Conservation (phyloP, 2,888 invertebrate genomes). For the Andrena hattorfiana region DNA sequence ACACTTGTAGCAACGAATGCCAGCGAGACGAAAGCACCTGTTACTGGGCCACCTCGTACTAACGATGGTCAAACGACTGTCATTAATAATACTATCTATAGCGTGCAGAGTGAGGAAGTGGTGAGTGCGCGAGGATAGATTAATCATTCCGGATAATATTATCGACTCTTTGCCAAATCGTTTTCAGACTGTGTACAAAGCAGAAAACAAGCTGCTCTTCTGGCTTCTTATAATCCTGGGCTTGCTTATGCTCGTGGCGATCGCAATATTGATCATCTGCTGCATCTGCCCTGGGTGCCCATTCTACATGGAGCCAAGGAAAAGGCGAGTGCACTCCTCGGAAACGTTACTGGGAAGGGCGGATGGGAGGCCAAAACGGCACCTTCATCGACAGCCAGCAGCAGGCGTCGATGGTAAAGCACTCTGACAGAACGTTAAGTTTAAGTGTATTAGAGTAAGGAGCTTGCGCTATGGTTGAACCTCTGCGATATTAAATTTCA, state of each 20-base stretch:
- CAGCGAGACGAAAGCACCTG: constrained; percentile 38
- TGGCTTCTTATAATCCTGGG: constrained; percentile 93
- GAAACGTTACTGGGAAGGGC: constrained; percentile 79
- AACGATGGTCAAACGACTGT: constrained; percentile 61
- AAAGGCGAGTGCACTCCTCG: constrained; percentile 82
- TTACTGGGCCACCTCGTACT: constrained; percentile 42
- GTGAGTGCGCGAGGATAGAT: constrained; percentile 52
- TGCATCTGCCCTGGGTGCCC: constrained; percentile 95
- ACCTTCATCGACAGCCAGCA: constrained; percentile 79
- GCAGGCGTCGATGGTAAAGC: constrained; percentile 72
- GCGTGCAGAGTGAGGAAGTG: constrained; percentile 77
- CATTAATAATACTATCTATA: constrained; percentile 65
- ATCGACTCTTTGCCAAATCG: too few species aligned
- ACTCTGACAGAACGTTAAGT: too few species aligned
- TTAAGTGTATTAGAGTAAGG: too few species aligned
- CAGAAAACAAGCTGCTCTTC: constrained; percentile 90
- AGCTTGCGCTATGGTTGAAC: background rate
- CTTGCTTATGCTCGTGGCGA: constrained; percentile 90
- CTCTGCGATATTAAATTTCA: constrained; percentile 32
- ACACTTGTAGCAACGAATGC: constrained; percentile 47
- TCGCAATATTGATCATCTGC: constrained; percentile 91
- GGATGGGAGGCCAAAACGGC: constrained; percentile 79
- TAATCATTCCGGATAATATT: background rate
- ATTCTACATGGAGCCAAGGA: constrained; percentile 91
- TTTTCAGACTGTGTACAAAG: constrained; percentile 89